Percentiles rank a stretch among this genome's conserved stretches.
phyloP scores from a whole-genome alignment of 2,888 invertebrate species.

The Carterocephalus palaemon region DNA sequence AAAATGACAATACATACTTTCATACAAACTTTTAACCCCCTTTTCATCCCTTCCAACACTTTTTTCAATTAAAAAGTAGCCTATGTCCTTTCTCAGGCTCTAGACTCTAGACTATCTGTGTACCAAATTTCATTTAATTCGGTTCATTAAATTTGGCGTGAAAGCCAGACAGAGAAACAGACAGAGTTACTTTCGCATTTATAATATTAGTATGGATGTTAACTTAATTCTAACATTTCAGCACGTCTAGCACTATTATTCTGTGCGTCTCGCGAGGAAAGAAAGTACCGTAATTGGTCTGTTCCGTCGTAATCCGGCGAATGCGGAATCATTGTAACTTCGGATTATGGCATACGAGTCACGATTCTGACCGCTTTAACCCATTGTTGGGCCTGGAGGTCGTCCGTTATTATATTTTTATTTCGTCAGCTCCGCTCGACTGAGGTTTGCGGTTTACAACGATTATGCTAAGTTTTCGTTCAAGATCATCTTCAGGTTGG shows the following conservation, averaged over 20 bases:
- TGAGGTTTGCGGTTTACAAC: conserved; percentile 29
- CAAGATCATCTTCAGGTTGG: conserved; percentile 21
- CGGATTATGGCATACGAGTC: conserved; percentile 15
- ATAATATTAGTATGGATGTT: no score
- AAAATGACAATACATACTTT: no score
- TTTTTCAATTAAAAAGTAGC: no score
- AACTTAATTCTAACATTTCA: conserved; percentile 18
- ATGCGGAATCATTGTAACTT: conserved; percentile 18
- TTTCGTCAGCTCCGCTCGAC: conserved; percentile 27
- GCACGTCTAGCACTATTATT: no score
- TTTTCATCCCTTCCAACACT: no score
- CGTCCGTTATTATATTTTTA: conserved; percentile 24
- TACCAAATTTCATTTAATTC: no score
- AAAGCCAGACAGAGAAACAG: no score
- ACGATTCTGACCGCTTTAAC: conserved; percentile 15
- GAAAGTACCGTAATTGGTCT: conserved; percentile 16
- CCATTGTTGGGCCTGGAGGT: conserved; percentile 19
- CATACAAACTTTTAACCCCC: no score
- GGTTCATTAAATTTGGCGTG: no score
- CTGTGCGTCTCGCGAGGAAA: conserved; percentile 1
- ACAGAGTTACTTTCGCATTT: no score
- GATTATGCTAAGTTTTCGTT: conserved; percentile 24
- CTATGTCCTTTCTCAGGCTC: no score
- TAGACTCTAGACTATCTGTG: no score
- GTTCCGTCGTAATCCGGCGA: conserved; percentile 14